These are phyloP conservation scores for Mactra quadrangularis DNA, from an alignment of 1,140 invertebrate species.

Conservation along the genomic window DNA sequence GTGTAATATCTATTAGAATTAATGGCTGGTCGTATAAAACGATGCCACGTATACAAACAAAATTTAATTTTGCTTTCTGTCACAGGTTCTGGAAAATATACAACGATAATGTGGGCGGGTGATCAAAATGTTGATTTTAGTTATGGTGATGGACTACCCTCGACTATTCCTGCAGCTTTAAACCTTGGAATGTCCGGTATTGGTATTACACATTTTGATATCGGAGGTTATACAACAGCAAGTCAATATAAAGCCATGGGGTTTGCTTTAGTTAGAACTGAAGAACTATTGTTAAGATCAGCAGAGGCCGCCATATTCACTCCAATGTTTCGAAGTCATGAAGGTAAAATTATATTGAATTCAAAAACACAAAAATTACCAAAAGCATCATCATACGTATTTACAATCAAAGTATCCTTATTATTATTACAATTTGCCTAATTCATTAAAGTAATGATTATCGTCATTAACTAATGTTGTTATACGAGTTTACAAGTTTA, in stretches of 20 bases:
- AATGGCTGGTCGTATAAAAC: too few relatives aligned
- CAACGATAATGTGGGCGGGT: slow-evolving; percentile 82
- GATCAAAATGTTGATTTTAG: slow-evolving; percentile 84
- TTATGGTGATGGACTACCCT: slow-evolving; percentile 80
- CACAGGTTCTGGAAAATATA: slow-evolving; percentile 73
- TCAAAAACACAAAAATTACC: too few relatives aligned
- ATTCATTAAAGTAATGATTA: too few relatives aligned
- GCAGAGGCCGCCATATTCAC: slow-evolving; percentile 84
- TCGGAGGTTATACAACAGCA: slow-evolving; percentile 83
- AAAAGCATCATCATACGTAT: too few relatives aligned
- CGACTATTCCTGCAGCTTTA: slow-evolving; percentile 79
- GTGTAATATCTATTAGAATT: too few relatives aligned
- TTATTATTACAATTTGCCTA: too few relatives aligned
- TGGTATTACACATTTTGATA: slow-evolving; percentile 83
- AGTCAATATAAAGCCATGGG: slow-evolving; percentile 58
- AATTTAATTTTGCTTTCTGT: too few relatives aligned
- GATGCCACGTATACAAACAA: too few relatives aligned
- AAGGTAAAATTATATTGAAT: slow-evolving; percentile 72
- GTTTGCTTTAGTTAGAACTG: slow-evolving; percentile 66
- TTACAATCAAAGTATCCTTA: too few relatives aligned
- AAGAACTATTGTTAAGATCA: slow-evolving; percentile 82
- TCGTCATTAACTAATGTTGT: too few relatives aligned
- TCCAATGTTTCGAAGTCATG: slow-evolving; percentile 83
- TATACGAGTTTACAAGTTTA: too few relatives aligned
- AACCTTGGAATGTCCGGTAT: slow-evolving; percentile 80